Percentiles rank a stretch among this genome's conserved stretches.
These are phyloP conservation scores for Drosophila limbata DNA, from an alignment of 2,888 invertebrate species.

Conservation along the genomic window DNA sequence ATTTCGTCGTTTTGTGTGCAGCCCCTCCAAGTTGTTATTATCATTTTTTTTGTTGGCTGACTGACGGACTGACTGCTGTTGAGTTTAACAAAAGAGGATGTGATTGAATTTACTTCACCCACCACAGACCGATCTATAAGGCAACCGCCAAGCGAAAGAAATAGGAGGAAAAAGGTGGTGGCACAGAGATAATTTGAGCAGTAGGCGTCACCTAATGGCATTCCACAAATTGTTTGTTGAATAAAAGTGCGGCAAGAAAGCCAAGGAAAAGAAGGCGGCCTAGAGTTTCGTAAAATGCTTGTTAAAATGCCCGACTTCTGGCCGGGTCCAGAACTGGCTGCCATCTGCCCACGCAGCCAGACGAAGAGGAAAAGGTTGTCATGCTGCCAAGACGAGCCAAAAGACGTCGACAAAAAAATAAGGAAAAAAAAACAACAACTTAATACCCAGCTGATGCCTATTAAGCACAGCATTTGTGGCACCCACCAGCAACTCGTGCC, in stretches of 20 bases:
- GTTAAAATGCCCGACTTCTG: slow-evolving; percentile 60
- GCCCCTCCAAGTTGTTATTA: slow-evolving; percentile 50
- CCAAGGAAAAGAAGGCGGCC: slow-evolving; percentile 37
- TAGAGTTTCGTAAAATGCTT: slow-evolving; percentile 55
- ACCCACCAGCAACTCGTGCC: slow-evolving; percentile 31
- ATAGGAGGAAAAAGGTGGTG: slow-evolving; percentile 35
- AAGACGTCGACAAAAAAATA: slow-evolving; percentile 33
- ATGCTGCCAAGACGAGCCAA: slow-evolving; percentile 66
- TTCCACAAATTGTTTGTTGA: slow-evolving; percentile 78
- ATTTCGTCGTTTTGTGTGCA: slow-evolving; percentile 33
- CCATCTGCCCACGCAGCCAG: neutral
- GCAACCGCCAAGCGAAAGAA: slow-evolving; percentile 10
- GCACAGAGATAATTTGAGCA: slow-evolving; percentile 69
- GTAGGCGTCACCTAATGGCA: slow-evolving; percentile 80
- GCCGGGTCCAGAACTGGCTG: slow-evolving; percentile 29
- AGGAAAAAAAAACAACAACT: slow-evolving; percentile 69
- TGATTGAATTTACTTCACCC: slow-evolving; percentile 70
- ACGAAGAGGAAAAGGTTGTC: slow-evolving; percentile 65
- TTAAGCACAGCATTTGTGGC: slow-evolving; percentile 81
- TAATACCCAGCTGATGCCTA: slow-evolving; percentile 82
- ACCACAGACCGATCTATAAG: neutral
- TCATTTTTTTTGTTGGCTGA: slow-evolving; percentile 47
- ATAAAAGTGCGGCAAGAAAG: slow-evolving; percentile 51
- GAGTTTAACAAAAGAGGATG: slow-evolving; percentile 71
- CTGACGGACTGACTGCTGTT: slow-evolving; percentile 8